These are phyloP conservation scores for Rosalia funebris DNA, from an alignment of 2,888 invertebrate species.

Conservation along the genomic window DNA sequence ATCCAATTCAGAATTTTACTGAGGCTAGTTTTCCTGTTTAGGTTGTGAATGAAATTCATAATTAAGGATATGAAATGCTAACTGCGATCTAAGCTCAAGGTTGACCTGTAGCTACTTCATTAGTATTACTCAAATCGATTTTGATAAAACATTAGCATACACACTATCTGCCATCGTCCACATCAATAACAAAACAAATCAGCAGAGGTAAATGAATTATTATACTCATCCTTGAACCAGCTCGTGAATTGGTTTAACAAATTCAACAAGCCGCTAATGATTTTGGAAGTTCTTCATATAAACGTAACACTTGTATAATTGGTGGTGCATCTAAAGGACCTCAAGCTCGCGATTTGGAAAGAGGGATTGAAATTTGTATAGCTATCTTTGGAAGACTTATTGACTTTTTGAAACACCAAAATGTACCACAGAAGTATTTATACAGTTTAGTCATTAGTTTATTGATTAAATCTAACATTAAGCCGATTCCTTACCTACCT, in stretches of 20 bases:
- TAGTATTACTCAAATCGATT: conserved; percentile 87
- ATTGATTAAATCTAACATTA: no score
- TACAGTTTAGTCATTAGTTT: no score
- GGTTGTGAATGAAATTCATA: conserved; percentile 77
- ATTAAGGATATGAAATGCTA: conserved; percentile 80
- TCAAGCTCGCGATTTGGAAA: conserved; percentile 83
- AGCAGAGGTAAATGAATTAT: conserved; percentile 86
- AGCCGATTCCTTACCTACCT: no score
- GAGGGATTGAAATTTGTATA: conserved; percentile 94
- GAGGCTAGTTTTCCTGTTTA: conserved; percentile 85
- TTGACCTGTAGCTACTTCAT: conserved; percentile 74
- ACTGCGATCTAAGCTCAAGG: conserved; percentile 72
- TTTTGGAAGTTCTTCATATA: conserved; percentile 88
- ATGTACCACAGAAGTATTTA: no score
- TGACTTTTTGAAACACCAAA: no score
- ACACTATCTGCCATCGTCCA: conserved; percentile 87
- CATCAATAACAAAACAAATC: conserved; percentile 81
- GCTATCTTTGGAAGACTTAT: conserved; percentile 96
- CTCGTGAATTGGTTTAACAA: conserved; percentile 81
- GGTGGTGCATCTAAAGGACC: conserved; percentile 98
- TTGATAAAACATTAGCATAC: conserved; percentile 83
- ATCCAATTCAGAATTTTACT: conserved; percentile 81
- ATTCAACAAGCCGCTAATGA: conserved; percentile 82
- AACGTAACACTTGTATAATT: conserved; percentile 93
- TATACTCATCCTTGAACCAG: conserved; percentile 82